Base-by-base conservation (phyloP, 2,888 invertebrate species). In the Spilosoma lubricipeda region DNA sequence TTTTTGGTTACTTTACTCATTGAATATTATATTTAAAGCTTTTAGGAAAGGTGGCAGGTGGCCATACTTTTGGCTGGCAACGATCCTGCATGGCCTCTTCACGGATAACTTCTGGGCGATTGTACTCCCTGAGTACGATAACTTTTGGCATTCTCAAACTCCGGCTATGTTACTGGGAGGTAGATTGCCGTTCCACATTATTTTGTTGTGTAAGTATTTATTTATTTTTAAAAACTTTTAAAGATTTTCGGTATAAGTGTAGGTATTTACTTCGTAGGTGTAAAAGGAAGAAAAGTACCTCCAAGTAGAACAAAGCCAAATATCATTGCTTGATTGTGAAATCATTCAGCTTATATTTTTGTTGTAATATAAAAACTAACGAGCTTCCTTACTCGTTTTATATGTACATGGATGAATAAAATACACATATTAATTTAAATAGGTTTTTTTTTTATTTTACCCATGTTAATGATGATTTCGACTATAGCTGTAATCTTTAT, bases 81-180 rank as follows among this genome's bases (percentile, higher is more conserved):
- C 97, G 0, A 89, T 98, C n/a, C 90, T 98, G 4, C 98, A 98
- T 87, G 98, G 98, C 4, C 82, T 98, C 3, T 91, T 90, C 73
- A 96, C 97, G 0, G 96, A 97, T 45, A 98, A 98, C 91, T 96
- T 96, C 82, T 94, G 98, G 87, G 97, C 97, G 81, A 97, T 98
- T 87, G 96, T 96, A 79, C 86, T 97, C 33, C 97, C 98, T 0
- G 97, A 98, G 78, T 97, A 97, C 77, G 98, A 98, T 92, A 98
- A 98, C 89, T 98, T 98, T 91, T 98, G 98, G 98, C 98, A 98
- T 88, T 97, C 98, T 0, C 98, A 97, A 92, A 96, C 97, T 2
- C 97, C 97, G 0, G 90, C 98, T 42, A 97, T 98, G 79, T 96
- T 98, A 76, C 90, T 98, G 33, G 98, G 98, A 11, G 93, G 96